phyloP scores from a whole-genome alignment of 2,888 invertebrate genomes.

The Drosophila neotestacea region DNA sequence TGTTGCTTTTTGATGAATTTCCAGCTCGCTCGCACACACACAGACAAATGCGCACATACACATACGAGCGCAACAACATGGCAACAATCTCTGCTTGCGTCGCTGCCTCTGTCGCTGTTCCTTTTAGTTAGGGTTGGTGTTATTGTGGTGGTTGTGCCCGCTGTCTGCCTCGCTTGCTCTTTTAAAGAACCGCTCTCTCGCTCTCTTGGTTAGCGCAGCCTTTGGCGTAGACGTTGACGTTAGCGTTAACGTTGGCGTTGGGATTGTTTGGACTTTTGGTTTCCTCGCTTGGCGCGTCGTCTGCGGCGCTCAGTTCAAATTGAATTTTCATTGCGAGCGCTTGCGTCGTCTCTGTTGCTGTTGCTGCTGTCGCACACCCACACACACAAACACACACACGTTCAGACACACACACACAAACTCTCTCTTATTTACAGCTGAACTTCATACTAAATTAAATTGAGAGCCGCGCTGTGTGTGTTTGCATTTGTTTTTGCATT shows the following conservation, averaged over 20 bases:
- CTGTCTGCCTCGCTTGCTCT: constrained; percentile 29
- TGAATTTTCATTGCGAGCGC: constrained; percentile 83
- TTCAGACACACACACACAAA: constrained; percentile 6
- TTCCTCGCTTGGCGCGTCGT: constrained; percentile 77
- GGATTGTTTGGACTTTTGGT: constrained; percentile 60
- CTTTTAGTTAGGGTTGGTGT: constrained; percentile 52
- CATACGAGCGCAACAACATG: constrained; percentile 70
- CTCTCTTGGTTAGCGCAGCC: constrained; percentile 13
- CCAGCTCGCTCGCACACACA: constrained; percentile 74
- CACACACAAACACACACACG: constrained; percentile 7
- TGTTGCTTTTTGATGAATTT: constrained; percentile 83
- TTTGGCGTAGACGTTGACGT: constrained; percentile 8
- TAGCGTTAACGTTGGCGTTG: constrained; percentile 20
- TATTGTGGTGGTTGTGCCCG: constrained; percentile 23
- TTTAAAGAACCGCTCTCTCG: constrained; percentile 4
- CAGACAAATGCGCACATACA: background rate
- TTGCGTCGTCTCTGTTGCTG: constrained; percentile 77
- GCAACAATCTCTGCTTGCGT: constrained; percentile 78
- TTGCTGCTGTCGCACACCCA: constrained; percentile 43
- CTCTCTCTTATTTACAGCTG: background rate
- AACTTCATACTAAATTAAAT: constrained; percentile 1
- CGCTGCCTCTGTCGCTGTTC: constrained; percentile 53
- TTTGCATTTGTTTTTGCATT: constrained; percentile 28
- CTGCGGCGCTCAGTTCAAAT: constrained; percentile 83
- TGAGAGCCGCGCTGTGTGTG: constrained; percentile 38